Conservation (phyloP, 2,888 invertebrate species). For the Tipula unca region DNA sequence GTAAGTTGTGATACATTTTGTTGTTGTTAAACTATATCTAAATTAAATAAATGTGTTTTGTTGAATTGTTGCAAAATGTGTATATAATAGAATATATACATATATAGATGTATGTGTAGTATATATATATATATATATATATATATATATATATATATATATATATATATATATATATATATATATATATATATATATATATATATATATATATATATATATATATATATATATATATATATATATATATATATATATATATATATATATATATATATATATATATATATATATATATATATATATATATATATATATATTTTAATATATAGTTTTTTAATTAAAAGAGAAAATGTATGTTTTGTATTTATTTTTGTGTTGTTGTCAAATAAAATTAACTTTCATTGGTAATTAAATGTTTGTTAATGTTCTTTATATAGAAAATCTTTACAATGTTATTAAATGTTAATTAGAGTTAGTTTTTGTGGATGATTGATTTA, state of each 20-base stretch:
- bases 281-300: too few relatives aligned
- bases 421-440: background rate
- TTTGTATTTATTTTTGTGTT: background rate
- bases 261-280: too few relatives aligned
- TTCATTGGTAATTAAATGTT: background rate
- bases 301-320: too few relatives aligned
- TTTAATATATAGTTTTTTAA: background rate
- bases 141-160: too few relatives aligned
- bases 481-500: background rate
- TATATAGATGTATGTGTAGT: too few relatives aligned
- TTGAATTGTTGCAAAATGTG: background rate
- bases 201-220: too few relatives aligned
- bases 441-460: background rate
- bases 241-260: too few relatives aligned
- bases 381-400: background rate
- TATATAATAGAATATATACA: background rate
- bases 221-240: too few relatives aligned
- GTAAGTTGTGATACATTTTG: background rate
- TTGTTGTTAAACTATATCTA: background rate
- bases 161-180: too few relatives aligned
- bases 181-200: too few relatives aligned
- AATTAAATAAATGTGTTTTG: background rate
- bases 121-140: too few relatives aligned
- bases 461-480: background rate
- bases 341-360: background rate